Conservation (phyloP, 2,888 invertebrate genomes). For the Epirrhoe tristata region DNA sequence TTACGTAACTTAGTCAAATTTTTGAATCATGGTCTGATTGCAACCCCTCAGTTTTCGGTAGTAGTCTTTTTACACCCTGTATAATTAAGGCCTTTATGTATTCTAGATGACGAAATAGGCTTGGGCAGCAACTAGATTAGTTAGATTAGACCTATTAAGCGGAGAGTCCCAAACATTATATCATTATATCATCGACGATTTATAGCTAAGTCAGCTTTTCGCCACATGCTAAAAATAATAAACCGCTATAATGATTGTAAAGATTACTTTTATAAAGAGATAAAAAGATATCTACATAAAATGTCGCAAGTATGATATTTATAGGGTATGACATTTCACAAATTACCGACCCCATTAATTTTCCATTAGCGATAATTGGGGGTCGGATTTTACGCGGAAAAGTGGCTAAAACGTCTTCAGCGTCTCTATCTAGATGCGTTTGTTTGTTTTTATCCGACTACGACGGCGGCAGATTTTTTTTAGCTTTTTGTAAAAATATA, state of each 20-base stretch:
- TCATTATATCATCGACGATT: no score
- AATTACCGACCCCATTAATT: constrained; percentile 82
- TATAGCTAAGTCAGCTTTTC: no score
- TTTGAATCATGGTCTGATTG: no score
- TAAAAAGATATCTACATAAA: constrained; percentile 58
- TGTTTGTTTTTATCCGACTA: constrained; percentile 31
- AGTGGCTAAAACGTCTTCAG: constrained; percentile 35
- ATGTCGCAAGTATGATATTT: constrained; percentile 73
- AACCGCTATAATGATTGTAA: constrained; percentile 9
- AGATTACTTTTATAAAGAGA: constrained; percentile 51
- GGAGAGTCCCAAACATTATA: no score
- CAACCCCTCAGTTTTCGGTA: no score
- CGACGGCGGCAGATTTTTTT: background rate
- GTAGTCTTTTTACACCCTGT: no score
- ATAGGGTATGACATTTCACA: constrained; percentile 78
- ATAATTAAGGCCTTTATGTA: no score
- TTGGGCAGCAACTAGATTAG: no score
- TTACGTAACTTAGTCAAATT: no score
- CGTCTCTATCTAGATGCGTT: constrained; percentile 36
- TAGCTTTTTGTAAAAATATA: no score
- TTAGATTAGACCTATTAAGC: no score
- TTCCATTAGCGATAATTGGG: constrained; percentile 79
- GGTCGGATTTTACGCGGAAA: constrained; percentile 46
- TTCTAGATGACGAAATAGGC: no score
- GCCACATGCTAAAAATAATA: constrained; percentile 1